Conservation (phyloP, 1,140 invertebrate genomes). For the Conus ventricosus region DNA sequence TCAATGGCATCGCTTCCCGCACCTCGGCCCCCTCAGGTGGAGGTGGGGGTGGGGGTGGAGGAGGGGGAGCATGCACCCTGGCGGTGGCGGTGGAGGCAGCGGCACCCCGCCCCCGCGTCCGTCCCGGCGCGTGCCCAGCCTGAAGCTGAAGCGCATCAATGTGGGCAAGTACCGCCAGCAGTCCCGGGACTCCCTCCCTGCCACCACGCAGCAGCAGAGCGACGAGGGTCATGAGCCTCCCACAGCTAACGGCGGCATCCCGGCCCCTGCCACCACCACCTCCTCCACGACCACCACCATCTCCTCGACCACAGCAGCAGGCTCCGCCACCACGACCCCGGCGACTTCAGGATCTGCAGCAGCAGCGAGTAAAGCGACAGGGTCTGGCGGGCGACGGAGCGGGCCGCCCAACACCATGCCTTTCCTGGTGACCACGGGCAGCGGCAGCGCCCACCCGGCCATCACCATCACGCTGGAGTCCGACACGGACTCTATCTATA, state of each 20-base stretch:
- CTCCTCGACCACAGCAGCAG: not conserved
- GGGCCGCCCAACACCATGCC: conserved; percentile 52
- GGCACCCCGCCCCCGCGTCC: conserved; percentile 52
- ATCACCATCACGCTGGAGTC: conserved; percentile 76
- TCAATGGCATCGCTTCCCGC: conserved; percentile 75
- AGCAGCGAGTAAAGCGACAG: conserved; percentile 18
- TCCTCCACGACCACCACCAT: not conserved
- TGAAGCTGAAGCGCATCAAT: conserved; percentile 69
- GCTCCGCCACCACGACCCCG: not conserved
- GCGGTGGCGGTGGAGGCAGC: conserved; percentile 40
- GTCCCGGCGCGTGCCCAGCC: conserved; percentile 64
- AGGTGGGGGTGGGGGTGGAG: not conserved
- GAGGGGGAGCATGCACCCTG: not conserved
- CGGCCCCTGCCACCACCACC: not conserved
- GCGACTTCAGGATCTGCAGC: not conserved
- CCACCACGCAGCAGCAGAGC: not conserved
- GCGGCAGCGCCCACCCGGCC: conserved; percentile 60
- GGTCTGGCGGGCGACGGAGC: conserved; percentile 33
- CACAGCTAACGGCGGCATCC: not conserved
- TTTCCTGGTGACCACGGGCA: conserved; percentile 55
- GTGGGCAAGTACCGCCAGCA: conserved; percentile 32
- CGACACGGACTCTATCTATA: conserved; percentile 90
- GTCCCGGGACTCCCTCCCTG: not conserved
- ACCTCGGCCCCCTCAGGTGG: conserved; percentile 77
- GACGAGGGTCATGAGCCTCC: not conserved